Conservation (phyloP, 1,140 invertebrate genomes). For the Drosophila truncata region DNA sequence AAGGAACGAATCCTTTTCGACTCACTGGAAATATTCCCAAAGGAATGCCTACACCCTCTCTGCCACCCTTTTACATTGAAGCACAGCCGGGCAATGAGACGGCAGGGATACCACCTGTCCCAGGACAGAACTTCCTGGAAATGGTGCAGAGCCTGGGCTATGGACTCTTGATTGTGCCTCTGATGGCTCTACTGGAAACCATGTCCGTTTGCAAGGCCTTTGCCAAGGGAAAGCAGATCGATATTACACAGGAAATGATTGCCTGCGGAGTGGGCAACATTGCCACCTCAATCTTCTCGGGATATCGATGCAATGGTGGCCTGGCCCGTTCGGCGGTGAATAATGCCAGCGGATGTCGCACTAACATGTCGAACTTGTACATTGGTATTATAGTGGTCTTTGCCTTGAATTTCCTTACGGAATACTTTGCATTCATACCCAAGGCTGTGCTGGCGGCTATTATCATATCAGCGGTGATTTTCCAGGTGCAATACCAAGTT, state of each 20-base stretch:
- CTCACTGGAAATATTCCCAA: slow-evolving; percentile 88
- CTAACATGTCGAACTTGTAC: slow-evolving; percentile 92
- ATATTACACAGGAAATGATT: slow-evolving; percentile 94
- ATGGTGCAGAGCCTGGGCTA: slow-evolving; percentile 91
- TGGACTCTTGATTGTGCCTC: slow-evolving; percentile 91
- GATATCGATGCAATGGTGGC: slow-evolving; percentile 94
- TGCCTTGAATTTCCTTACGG: slow-evolving; percentile 90
- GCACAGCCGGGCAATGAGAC: slow-evolving; percentile 79
- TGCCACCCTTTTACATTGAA: slow-evolving; percentile 89
- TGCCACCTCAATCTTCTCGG: slow-evolving; percentile 94
- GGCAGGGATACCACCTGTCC: slow-evolving; percentile 77
- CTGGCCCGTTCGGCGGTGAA: slow-evolving; percentile 94
- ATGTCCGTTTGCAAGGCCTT: slow-evolving; percentile 93
- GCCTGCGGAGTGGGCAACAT: slow-evolving; percentile 94
- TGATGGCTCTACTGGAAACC: slow-evolving; percentile 93
- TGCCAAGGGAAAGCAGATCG: slow-evolving; percentile 91
- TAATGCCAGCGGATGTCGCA: slow-evolving; percentile 94
- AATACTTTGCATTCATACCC: slow-evolving; percentile 93
- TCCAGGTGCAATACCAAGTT: slow-evolving; percentile 93
- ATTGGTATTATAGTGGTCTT: slow-evolving; percentile 90
- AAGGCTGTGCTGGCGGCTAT: slow-evolving; percentile 92
- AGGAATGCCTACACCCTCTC: slow-evolving; percentile 88
- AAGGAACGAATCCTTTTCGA: slow-evolving; percentile 62
- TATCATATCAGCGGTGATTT: slow-evolving; percentile 94
- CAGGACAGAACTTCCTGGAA: slow-evolving; percentile 87